Evolutionary conservation across 2,888 invertebrate species (phyloP).

Genomic region (Altica lythri): DNA sequence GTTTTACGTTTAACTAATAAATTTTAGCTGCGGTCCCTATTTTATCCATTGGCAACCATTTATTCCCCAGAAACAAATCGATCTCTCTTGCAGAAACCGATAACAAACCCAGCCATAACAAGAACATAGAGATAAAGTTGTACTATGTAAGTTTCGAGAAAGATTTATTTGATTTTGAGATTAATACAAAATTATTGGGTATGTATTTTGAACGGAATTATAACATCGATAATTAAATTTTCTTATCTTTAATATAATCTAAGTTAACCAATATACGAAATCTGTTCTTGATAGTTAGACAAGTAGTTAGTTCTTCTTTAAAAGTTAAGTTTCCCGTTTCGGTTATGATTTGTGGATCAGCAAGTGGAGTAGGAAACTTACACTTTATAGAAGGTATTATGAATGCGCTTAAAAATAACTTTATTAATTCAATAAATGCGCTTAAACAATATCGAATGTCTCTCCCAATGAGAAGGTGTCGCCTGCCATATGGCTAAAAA

Average conservation of each 20-base stretch:
- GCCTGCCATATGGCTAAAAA: too few species aligned
- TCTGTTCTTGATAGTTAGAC: too few species aligned
- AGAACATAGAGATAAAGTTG: conserved; percentile 18
- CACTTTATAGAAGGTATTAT: too few species aligned
- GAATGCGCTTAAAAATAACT: too few species aligned
- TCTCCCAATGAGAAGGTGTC: too few species aligned
- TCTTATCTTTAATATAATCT: background rate
- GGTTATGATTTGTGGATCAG: too few species aligned
- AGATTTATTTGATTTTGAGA: conserved; percentile 10
- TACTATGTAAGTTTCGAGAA: conserved; percentile 7
- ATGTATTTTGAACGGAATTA: background rate
- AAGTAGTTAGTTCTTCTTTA: too few species aligned
- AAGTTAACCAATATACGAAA: too few species aligned
- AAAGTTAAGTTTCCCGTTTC: too few species aligned
- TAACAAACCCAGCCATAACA: conserved; percentile 15
- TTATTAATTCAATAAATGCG: too few species aligned
- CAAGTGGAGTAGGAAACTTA: too few species aligned
- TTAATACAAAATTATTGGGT: conserved; percentile 4
- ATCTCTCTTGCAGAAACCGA: conserved; percentile 14
- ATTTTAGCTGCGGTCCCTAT: conserved; percentile 21
- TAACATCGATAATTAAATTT: background rate
- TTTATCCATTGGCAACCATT: conserved; percentile 24
- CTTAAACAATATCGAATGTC: too few species aligned
- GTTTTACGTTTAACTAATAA: conserved; percentile 20
- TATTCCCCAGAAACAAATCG: conserved; percentile 20